Percentiles rank a stretch among this genome's conserved stretches.
Evolutionary conservation across 2,888 invertebrate species (phyloP).

Genomic region (Chrysolina oricalcia): DNA sequence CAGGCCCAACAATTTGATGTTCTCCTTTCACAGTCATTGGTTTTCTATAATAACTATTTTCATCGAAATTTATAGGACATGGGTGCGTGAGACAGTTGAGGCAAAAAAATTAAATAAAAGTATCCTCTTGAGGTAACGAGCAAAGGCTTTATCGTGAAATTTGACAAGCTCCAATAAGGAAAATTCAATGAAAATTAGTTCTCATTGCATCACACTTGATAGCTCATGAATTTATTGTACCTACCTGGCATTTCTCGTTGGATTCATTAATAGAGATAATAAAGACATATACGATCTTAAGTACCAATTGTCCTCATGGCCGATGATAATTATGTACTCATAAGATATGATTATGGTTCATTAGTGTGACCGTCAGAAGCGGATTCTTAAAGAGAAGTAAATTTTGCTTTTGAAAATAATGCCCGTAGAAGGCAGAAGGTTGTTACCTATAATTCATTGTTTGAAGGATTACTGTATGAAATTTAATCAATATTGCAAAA

Average conservation of each 20-base stretch:
- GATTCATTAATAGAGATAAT: slow-evolving; percentile 1
- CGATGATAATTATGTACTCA: slow-evolving; percentile 5
- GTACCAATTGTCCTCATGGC: neutral
- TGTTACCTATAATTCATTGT: slow-evolving; percentile 23
- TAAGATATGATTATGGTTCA: slow-evolving; percentile 2
- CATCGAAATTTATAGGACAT: too few relatives aligned
- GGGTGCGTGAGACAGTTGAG: too few relatives aligned
- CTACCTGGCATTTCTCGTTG: neutral
- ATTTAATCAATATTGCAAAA: slow-evolving; percentile 27
- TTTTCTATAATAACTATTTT: too few relatives aligned
- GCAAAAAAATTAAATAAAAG: too few relatives aligned
- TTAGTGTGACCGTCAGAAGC: slow-evolving; percentile 19
- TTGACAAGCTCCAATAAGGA: too few relatives aligned
- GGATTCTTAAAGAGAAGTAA: slow-evolving; percentile 5
- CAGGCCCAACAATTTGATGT: too few relatives aligned
- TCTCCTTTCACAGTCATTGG: too few relatives aligned
- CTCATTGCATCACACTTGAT: neutral
- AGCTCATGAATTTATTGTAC: neutral
- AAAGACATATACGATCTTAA: slow-evolving; percentile 9
- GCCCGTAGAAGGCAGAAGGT: slow-evolving; percentile 24
- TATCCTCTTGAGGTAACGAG: too few relatives aligned
- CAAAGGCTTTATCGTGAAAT: too few relatives aligned
- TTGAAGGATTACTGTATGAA: slow-evolving; percentile 18
- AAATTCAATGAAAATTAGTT: neutral
- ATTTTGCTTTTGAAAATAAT: neutral